Conservation (phyloP, 2,888 invertebrate genomes). For the Brenthis ino region DNA sequence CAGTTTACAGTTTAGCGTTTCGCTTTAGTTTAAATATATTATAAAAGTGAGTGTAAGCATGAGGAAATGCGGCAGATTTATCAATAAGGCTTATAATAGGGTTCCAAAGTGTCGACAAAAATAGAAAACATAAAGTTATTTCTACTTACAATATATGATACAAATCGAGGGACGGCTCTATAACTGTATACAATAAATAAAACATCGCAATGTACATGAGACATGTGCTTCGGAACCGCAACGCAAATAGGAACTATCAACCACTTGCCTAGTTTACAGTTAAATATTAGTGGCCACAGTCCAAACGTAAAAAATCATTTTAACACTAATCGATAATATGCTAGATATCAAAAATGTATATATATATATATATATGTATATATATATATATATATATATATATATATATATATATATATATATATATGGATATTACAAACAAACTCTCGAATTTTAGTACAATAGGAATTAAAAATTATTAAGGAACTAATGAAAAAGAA, state of each 20-base stretch:
- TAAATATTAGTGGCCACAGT: conserved; percentile 50
- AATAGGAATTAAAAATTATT: no score
- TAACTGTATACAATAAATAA: conserved; percentile 34
- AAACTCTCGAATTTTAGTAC: no score
- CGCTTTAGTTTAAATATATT: no score
- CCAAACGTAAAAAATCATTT: conserved; percentile 31
- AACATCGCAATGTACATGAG: conserved; percentile 23
- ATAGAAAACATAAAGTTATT: conserved; percentile 2
- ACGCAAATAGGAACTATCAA: conserved; percentile 72
- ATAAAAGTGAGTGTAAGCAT: no score
- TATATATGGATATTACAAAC: no score
- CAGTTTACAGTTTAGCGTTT: no score
- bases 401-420: no score
- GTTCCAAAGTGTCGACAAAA: conserved; percentile 13
- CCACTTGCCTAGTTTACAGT: conserved; percentile 55
- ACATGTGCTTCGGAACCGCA: conserved; percentile 29
- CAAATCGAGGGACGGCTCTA: conserved; percentile 36
- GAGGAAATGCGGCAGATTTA: not conserved
- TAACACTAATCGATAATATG: no score
- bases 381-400: no score
- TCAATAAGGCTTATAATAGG: conserved; percentile 3
- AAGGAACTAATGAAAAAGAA: no score
- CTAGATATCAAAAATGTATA: no score
- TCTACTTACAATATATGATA: conserved; percentile 31
- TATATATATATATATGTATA: no score